Base-by-base conservation (phyloP, 2,888 invertebrate genomes). In the Nephrotoma appendiculata region DNA sequence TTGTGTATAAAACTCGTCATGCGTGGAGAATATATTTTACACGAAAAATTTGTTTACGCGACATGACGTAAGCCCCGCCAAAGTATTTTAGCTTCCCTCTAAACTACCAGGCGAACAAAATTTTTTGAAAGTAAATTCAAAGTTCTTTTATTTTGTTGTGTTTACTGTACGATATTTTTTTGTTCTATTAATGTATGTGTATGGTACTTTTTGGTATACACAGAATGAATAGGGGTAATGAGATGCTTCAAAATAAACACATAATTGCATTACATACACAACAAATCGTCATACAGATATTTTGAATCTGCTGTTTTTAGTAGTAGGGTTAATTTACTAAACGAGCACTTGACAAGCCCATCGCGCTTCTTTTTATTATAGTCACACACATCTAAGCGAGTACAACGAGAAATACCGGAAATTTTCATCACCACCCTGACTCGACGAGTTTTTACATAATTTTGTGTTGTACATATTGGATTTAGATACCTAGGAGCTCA, bases 21-120 rank as follows among this genome's bases (percentile, higher is more conserved):
- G 71, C 71, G 71, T 71, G 7, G 31, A 31, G 31, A 31, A 71
- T 48, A 71, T 71, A 1, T 48, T 48, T 44, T 9, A 71, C 71
- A 71, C 71, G 71, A 71, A 71, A 71, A 71, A 31, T 52, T 71
- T 71, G 71, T 31, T 71, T 71, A 71, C 71, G 71, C 85, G 44
- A 85, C 44, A 44, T 85, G 85, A 85, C 85, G 85, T 85, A 91
- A 90, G 91, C 91, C 91, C 91, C 91, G 91, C 91, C 91, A 91
- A 91, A 91, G 91, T 90, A 91, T 90, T 90, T 90, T 90, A 89
- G 91, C 91, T 91, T 91, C 91, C 91, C 91, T 91, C 91, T 91
- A 91, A 91, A 91, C 89, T 89, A 91, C 89, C 89, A 91, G 90
- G 91, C 89, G 88, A 88, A 5, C 91, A 91, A 89, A 88, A 89